Conservation (phyloP, 2,888 invertebrate genomes). For the Apotomis turbidana region DNA sequence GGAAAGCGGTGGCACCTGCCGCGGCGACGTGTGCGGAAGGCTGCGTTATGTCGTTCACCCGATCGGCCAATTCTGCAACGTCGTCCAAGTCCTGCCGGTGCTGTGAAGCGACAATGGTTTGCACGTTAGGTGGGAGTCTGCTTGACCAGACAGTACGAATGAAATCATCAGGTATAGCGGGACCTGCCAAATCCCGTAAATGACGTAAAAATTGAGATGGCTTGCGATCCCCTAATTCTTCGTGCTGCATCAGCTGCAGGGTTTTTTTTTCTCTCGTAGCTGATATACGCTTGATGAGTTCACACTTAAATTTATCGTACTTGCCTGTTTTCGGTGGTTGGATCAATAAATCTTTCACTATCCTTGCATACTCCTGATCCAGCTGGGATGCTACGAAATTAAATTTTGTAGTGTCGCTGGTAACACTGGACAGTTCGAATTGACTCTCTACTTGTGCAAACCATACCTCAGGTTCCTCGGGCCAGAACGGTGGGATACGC, state of each 20-base stretch:
- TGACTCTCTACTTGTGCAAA: background rate
- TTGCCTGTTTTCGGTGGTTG: conserved; percentile 8
- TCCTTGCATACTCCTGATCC: conserved; percentile 4
- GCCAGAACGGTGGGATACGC: conserved; percentile 5
- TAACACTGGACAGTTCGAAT: conserved; percentile 7
- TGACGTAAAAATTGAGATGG: conserved; percentile 15
- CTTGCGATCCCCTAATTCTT: conserved; percentile 18
- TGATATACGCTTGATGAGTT: conserved; percentile 11
- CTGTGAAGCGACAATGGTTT: conserved; percentile 21
- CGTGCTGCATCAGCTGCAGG: conserved; percentile 2
- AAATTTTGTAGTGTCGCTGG: conserved; percentile 9
- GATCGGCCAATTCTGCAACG: conserved; percentile 8
- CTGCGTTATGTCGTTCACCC: conserved; percentile 1
- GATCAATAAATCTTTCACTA: background rate
- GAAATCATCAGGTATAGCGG: background rate
- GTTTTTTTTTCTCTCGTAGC: conserved; percentile 1
- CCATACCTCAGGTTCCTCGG: background rate
- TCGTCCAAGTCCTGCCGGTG: background rate
- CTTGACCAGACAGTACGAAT: conserved; percentile 13
- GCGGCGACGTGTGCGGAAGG: background rate
- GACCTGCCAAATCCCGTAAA: background rate
- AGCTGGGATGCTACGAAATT: conserved; percentile 5
- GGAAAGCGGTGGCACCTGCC: background rate
- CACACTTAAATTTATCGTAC: background rate
- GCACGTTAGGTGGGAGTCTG: conserved; percentile 18